A percentile compares a stretch with the other conserved stretches of the same genome.
Evolutionary conservation across 2,797 vertebrate genomes (phyloP).

Genomic region (Gorsachius magnificus): DNA sequence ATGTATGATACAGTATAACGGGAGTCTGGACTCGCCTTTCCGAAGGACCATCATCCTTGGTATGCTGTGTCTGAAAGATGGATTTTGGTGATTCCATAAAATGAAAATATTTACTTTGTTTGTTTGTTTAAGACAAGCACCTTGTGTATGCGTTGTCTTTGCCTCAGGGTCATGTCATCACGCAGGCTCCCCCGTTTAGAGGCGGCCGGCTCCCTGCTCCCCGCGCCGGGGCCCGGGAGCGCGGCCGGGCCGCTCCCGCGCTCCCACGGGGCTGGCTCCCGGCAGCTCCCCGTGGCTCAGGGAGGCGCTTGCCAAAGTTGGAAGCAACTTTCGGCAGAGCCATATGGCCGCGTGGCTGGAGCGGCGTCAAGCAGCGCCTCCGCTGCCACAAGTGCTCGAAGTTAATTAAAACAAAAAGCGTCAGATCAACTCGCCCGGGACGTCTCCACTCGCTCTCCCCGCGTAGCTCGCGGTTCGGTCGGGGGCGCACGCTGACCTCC

Average conservation of each 20-base stretch:
- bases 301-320: conserved; percentile 67
- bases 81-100: not conserved
- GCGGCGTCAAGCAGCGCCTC: conserved; percentile 59
- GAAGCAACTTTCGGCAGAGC: conserved; percentile 68
- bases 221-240: too few species aligned
- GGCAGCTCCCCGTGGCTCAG: conserved; percentile 62
- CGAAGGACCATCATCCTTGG: not conserved
- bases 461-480: not conserved
- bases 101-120: not conserved
- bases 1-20: not conserved
- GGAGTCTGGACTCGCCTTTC: not conserved
- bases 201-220: not conserved
- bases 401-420: conserved; percentile 77
- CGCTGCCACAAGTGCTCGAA: conserved; percentile 61
- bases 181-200: accelerated
- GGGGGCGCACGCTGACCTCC: not conserved
- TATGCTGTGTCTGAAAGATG: not conserved
- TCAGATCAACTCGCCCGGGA: conserved; percentile 62
- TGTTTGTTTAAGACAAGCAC: not conserved
- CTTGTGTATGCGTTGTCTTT: accelerated
- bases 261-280: not conserved
- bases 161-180: accelerated
- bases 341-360: conserved; percentile 73
- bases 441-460: conserved; percentile 10
- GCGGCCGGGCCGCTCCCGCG: not conserved